These are phyloP conservation scores for Ophraella communa DNA, from an alignment of 2,888 invertebrate species.

Conservation along the genomic window DNA sequence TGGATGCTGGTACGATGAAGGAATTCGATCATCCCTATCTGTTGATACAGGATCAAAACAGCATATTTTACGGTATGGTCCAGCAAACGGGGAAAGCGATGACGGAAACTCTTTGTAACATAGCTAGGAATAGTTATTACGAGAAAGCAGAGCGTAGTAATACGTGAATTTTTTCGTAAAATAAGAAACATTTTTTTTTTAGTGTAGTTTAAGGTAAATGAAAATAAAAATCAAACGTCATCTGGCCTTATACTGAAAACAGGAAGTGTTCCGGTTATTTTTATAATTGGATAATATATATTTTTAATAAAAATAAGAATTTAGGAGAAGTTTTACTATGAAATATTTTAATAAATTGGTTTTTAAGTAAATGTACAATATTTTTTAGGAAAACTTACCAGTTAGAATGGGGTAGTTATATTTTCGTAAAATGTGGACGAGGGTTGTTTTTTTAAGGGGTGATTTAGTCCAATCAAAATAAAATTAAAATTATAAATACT, in stretches of 20 bases:
- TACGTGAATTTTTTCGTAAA: not conserved
- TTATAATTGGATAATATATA: not conserved
- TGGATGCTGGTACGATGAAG: conserved; percentile 77
- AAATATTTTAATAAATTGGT: too few species aligned
- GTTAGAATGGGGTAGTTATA: too few species aligned
- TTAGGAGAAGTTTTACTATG: too few species aligned
- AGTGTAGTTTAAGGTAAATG: too few species aligned
- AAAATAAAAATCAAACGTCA: too few species aligned
- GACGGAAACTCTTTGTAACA: conserved; percentile 68
- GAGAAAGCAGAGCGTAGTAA: not conserved
- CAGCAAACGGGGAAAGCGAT: conserved; percentile 74
- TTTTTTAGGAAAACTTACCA: too few species aligned
- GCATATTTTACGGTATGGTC: conserved; percentile 69
- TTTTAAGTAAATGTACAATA: not conserved
- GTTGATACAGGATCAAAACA: conserved; percentile 64
- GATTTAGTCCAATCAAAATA: too few species aligned
- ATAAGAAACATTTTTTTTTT: not conserved
- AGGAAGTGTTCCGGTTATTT: not conserved
- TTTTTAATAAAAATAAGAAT: not conserved
- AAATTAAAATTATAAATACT: too few species aligned
- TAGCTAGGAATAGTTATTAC: conserved; percentile 61
- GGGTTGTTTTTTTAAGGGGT: too few species aligned
- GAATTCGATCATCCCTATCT: conserved; percentile 80
- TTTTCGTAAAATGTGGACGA: too few species aligned
- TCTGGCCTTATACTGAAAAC: too few species aligned